A percentile compares a stretch with the other conserved stretches of the same genome.
Evolutionary conservation across 2,113 vertebrate species (phyloP).

Genomic region (Clinocottus analis): DNA sequence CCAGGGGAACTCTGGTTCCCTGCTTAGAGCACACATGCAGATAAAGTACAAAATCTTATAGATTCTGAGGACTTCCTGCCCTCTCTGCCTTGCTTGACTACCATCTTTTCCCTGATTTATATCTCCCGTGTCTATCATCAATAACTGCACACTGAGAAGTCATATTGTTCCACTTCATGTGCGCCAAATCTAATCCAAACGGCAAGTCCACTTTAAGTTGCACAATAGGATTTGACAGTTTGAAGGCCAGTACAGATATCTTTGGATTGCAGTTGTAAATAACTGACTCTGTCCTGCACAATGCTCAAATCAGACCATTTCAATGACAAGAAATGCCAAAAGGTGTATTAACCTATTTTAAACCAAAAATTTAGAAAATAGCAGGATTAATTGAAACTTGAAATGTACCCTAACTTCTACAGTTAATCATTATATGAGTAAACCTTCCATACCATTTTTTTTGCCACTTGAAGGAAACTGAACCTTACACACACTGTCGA

Average conservation of each 20-base stretch:
- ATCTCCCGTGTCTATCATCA: constrained; percentile 49
- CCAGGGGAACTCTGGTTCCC: constrained; percentile 42
- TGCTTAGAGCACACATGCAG: constrained; percentile 42
- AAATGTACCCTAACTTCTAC: not conserved
- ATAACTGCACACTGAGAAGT: constrained; percentile 57
- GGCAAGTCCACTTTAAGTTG: constrained; percentile 31
- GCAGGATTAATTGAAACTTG: not conserved
- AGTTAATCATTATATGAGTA: too few relatives aligned
- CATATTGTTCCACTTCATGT: constrained; percentile 59
- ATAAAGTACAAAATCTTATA: constrained; percentile 40
- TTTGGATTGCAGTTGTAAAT: constrained; percentile 7
- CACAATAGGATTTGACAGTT: constrained; percentile 32
- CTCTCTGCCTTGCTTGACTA: constrained; percentile 31
- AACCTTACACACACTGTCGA: not conserved
- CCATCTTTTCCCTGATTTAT: constrained; percentile 49
- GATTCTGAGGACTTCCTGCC: constrained; percentile 35
- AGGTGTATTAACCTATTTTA: not conserved
- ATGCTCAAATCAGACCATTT: not conserved
- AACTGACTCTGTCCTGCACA: not conserved
- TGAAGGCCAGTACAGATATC: constrained; percentile 28
- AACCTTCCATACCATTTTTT: not conserved
- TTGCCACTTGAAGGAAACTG: not conserved
- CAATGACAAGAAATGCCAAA: not conserved
- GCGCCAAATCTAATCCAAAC: constrained; percentile 50
- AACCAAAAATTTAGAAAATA: not conserved